Base-by-base conservation (phyloP, 2,888 invertebrate genomes). In the Pseudococcus viburni region DNA sequence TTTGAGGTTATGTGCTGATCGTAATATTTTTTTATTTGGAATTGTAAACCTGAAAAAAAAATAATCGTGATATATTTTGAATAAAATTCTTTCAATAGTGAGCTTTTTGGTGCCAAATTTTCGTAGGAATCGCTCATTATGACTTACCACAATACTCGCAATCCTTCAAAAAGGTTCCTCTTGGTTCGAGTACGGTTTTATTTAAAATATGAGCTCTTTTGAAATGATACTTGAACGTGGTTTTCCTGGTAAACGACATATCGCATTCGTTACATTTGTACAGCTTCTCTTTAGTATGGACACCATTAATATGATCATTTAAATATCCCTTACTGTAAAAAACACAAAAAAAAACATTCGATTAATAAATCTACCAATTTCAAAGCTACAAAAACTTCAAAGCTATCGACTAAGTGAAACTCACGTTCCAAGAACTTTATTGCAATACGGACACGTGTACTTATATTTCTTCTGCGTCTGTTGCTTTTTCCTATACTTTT, bases 271-370 rank as follows among this genome's bases (percentile, higher is more conserved):
- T 77, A 51, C 88, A 88, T 39, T 88, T 80, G 48, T 88, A 88
- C 8, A 83, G 17, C n/a, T 73, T 17, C 42, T 88, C 83, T 19
- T 88, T 83, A 5, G 80, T 83, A 39, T 88, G 88, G 4, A 77
- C 88, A n/a, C 88, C 88, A 88, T 88, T 88, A 9, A 88, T 88
- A n/a, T 88, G 88, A 39, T 88, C 88, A 6, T 88, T 39, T 26
- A 88, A 39, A 55, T 88, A 88, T 17, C 48, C 55, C 42, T 88
- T 88, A 39, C 88, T 88, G 83, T 19, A 42, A 86, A 48, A 26
- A 86, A 73, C n/a, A n/a, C n/a, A 68, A 3, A 26, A 59, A 59
- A n/a, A n/a, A n/a, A n/a, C 9, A 15, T 55, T 33, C 11, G 12
- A 59, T 26, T 33, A 85, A 55, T 33, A 33, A 3, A 33, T 33